Evolutionary conservation across 2,113 vertebrate genomes (phyloP), one percentile per base, ranked within the genome.

Genomic region (Phycodurus eques): DNA sequence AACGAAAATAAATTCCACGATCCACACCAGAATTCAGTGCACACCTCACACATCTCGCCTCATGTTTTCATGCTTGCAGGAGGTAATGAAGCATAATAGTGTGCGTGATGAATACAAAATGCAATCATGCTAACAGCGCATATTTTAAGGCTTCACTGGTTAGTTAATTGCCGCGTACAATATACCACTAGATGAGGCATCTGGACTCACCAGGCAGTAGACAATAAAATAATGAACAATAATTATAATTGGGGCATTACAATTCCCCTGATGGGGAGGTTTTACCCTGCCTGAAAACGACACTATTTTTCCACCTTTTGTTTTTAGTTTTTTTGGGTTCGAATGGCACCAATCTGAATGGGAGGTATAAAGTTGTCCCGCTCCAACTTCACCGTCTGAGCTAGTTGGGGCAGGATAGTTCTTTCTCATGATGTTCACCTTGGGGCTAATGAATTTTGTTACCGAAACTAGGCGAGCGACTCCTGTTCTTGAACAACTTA

Each of bases 51-150:
- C 22, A 59, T 59, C 56, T 59, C n/a, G 22, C 56, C 56, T 27
- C 11, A 13, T 11, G 11, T 43, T 65, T 44, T 8, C 42, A 22
- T 44, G 42, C 12, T 65, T 22, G n/a, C 5, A n/a, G 20, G 42
- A 65, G 35, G 20, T 44, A 65, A 65, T n/a, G 62, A 43, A 65
- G 42, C 39, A 27, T 57, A 22, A 57, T 22, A 1, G 10, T 27
- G 10, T 13, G 20, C 20, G 5, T 22, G 19, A 65, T 22, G 42
- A 44, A 44, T 65, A 14, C 62, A 22, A 43, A 8, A n/a, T 2
- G 3, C 19, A 39, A 44, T 44, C 71, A 83, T 83, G 75, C 53
- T 84, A 74, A 86, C 80, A 67, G 68, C 44, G 22, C 72, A 51
- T 39, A 46, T 44, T 65, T 22, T 20, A 65, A 65, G n/a, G 62